A percentile compares a stretch with the other conserved stretches of the same genome.
phyloP scores from a whole-genome alignment of 1,140 invertebrate genomes.

The Dryas iulia region DNA sequence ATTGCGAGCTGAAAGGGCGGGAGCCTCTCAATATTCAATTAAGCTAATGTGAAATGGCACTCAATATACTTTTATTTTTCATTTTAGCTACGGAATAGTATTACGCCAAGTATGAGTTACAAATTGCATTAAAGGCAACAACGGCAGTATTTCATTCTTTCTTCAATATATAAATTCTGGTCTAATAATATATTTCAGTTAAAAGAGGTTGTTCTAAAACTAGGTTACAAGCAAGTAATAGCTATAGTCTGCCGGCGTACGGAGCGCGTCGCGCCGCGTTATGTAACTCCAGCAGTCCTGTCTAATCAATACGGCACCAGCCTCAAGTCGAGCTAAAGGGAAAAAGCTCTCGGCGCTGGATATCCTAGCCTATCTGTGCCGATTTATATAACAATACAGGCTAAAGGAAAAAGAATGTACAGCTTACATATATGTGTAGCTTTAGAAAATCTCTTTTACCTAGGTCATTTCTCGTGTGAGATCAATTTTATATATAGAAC shows the following conservation, averaged over 20 bases:
- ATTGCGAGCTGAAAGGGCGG: conserved; percentile 10
- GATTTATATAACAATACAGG: background rate
- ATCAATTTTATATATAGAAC: background rate
- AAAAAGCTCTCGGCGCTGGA: conserved; percentile 31
- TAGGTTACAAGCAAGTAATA: conserved; percentile 45
- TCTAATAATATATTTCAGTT: background rate
- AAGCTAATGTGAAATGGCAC: conserved; percentile 7
- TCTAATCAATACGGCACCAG: conserved; percentile 68
- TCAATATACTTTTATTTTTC: conserved; percentile 11
- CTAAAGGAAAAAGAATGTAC: background rate
- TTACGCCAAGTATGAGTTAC: background rate
- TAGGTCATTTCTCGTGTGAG: background rate
- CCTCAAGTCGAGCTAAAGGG: conserved; percentile 58
- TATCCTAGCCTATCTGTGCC: conserved; percentile 25
- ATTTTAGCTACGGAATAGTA: background rate
- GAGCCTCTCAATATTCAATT: conserved; percentile 31
- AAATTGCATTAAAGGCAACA: background rate
- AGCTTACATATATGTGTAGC: background rate
- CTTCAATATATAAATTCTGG: background rate
- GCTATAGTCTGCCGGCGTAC: conserved; percentile 41
- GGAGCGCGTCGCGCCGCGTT: conserved; percentile 54
- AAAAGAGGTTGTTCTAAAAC: conserved; percentile 35
- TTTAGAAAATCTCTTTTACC: background rate
- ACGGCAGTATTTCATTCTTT: background rate
- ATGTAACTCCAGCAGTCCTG: conserved; percentile 66